Evolutionary conservation across 1,140 invertebrate species (phyloP), one percentile per base, ranked within the genome.

Genomic region (Ptiloglossa arizonensis): DNA sequence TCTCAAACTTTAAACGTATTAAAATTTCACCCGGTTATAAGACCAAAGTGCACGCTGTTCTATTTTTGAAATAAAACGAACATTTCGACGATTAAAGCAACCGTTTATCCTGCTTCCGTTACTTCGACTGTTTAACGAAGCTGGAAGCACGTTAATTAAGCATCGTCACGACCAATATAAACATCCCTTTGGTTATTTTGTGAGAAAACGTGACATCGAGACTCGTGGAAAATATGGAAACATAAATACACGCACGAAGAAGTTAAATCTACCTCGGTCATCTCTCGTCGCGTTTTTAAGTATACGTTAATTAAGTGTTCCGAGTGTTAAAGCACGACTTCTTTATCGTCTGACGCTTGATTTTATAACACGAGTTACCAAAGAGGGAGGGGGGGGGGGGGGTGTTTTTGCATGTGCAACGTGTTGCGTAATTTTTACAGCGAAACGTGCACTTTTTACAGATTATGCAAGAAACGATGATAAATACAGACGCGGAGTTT

Each of bases 121-220:
- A 52, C 9, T 52, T 52, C 50, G 22, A 13, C n/a, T 52, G 63
- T 64, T 80, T 75, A 82, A 76, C 79, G 41, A 56, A 75, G 79
- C 41, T 22, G 59, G 66, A 63, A 56, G 66, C 60, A 60, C 71
- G 66, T 82, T 81, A 82, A 81, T 82, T 81, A 81, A 81, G 72
- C 52, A 66, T 57, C 48, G 79, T 64, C 79, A 11, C 46, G 50
- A 35, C 54, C 62, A 62, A 81, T 77, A 66, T 63, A 71, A 70
- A 81, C 24, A 41, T 27, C 44, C 24, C 57, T 38, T 48, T 35
- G 68, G 62, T 32, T 64, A 48, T 74, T 81, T 56, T 56, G 13
- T 41, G 70, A 38, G 57, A 24, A 9, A 38, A 22, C 32, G 48
- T 19, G 41, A 64, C 27, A 35, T n/a, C n/a, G n/a, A n/a, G n/a